These are phyloP conservation scores for Meghimatium bilineatum DNA, from an alignment of 2,888 invertebrate genomes.

Conservation along the genomic window DNA sequence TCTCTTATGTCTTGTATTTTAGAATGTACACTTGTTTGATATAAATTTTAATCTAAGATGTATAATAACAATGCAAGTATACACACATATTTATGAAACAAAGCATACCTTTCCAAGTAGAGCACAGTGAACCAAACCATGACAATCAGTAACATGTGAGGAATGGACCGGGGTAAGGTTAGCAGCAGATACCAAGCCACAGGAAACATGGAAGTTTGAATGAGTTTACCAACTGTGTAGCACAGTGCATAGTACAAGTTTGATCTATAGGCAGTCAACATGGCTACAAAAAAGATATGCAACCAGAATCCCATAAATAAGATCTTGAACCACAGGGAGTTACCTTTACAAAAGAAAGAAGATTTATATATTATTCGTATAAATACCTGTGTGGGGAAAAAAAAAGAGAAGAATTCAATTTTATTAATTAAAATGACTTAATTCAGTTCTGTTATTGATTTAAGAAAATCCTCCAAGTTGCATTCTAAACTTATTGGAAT, in stretches of 20 bases:
- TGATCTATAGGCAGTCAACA: background rate
- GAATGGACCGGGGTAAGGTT: background rate
- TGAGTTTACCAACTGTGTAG: background rate
- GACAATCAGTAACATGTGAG: background rate
- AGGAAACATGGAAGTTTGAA: constrained; percentile 8
- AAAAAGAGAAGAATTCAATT: too few species aligned
- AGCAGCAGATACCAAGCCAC: constrained; percentile 13
- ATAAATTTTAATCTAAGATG: too few species aligned
- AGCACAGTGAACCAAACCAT: constrained; percentile 23
- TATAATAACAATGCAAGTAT: too few species aligned
- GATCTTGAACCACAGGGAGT: constrained; percentile 22
- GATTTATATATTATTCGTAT: too few species aligned
- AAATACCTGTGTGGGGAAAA: too few species aligned
- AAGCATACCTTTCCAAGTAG: constrained; percentile 20
- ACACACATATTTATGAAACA: background rate
- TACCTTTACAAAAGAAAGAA: constrained; percentile 16
- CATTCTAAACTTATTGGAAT: too few species aligned
- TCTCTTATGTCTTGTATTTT: too few species aligned
- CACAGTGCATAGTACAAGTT: background rate
- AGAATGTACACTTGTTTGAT: too few species aligned
- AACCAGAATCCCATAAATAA: constrained; percentile 3
- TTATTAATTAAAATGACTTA: too few species aligned
- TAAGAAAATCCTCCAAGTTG: too few species aligned
- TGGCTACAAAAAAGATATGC: background rate
- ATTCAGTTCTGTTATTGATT: too few species aligned